These are phyloP conservation scores for Micronycteris hirsuta DNA, from an alignment of 2,113 vertebrate genomes.

Conservation along the genomic window DNA sequence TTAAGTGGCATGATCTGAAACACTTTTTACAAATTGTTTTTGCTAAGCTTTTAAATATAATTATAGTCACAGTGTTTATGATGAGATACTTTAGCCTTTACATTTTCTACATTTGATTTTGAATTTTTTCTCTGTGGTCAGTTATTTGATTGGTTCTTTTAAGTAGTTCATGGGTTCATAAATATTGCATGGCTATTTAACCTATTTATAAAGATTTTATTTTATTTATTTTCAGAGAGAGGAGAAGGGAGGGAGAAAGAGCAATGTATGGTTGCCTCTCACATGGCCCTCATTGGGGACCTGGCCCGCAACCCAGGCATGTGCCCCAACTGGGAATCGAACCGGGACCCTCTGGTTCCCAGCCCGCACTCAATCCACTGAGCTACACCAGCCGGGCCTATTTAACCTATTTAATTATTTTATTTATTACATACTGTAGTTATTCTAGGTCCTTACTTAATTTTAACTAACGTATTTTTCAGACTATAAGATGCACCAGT, in stretches of 20 bases:
- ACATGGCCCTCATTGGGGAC: no score
- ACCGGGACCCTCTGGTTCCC: no score
- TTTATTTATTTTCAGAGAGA: slow-evolving; percentile 48
- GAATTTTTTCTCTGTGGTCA: slow-evolving; percentile 27
- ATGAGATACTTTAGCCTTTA: neutral
- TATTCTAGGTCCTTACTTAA: neutral
- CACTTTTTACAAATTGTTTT: neutral
- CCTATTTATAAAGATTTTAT: slow-evolving; percentile 4
- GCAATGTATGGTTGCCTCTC: no score
- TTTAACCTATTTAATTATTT: slow-evolving; percentile 34
- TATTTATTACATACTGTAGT: slow-evolving; percentile 9
- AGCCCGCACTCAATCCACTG: no score
- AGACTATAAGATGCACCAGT: no score
- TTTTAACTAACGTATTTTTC: no score
- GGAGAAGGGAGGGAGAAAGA: no score
- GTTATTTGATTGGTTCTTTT: slow-evolving; percentile 38
- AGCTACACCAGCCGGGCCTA: no score
- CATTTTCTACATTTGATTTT: slow-evolving; percentile 19
- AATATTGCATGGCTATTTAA: slow-evolving; percentile 13
- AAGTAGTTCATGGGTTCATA: neutral
- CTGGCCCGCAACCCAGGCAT: no score
- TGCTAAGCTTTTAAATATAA: neutral
- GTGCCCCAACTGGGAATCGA: no score
- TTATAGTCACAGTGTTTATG: neutral
- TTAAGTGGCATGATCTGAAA: neutral